Evolutionary conservation across 2,113 vertebrate species (phyloP), one percentile per base, ranked within the genome.

Genomic region (Labeo catla): DNA sequence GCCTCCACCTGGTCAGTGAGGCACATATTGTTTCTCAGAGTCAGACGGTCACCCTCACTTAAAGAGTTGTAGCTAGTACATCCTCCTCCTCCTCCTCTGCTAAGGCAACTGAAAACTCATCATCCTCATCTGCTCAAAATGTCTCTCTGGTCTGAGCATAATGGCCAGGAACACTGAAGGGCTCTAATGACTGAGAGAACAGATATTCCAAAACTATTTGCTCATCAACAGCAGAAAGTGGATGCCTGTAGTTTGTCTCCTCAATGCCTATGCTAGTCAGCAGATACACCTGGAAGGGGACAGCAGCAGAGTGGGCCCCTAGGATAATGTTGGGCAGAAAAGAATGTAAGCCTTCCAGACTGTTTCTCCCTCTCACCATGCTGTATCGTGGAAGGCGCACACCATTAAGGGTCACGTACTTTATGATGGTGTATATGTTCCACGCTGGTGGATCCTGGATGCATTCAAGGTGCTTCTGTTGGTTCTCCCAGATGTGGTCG

Each of bases 361-460:
- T 73, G 39, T 73, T 73, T 19, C 70, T 73, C 8, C 39, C 43
- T 47, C 70, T 47, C 43, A 73, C 70, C 0, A 16, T 47, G 8
- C 4, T 73, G 70, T 73, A 73, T 3, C 4, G 19, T 1, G 39
- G 15, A 73, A 73, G 70, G 4, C 19, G 19, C 19, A 73, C 39
- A 47, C 70, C 9, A 9, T 73, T 47, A 47, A 9, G 70, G 9
- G 39, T 73, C 36, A 73, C 39, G 9, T 45, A 45, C 39, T 45
- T 45, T 43, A 16, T 73, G 43, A 73, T 73, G 70, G 70, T 73
- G 43, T 73, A 73, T 39, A 73, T 73, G 43, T 73, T 73, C 43
- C 70, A 47, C 39, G 19, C 43, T 16, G 23, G 23, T 2, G 50
- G 50, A 16, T 77, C 15, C 49, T 54, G 76, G 28, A 77, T 54